Evolutionary conservation across 2,888 invertebrate species (phyloP), one percentile per base, ranked within the genome.

Genomic region (Oscheius onirici): DNA sequence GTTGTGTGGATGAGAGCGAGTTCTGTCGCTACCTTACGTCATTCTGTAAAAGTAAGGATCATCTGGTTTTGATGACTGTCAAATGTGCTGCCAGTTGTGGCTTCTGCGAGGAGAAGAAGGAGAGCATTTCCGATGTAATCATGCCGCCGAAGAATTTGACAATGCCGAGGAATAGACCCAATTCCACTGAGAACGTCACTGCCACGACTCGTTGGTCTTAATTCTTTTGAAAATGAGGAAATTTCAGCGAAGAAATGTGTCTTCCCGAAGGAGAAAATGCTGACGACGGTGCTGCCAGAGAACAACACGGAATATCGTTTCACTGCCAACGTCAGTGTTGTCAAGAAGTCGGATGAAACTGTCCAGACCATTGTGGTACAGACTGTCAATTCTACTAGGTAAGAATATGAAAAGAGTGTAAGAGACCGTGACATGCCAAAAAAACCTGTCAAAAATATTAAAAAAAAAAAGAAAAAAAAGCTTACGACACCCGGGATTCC

Each of bases 1-100:
- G 28, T 41, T 67, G 67, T 54, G 17, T 17, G 11, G 67, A 67
- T 54, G 34, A 55, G 24, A 67, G 67, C 41, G 51, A 52, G 20
- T 67, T 54, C 54, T 67, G 67, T 54, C 34, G 55, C 2, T 67
- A 41, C 43, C n/a, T 67, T 11, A 67, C 26, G 15, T 15, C 55
- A 0, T 44, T 67, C 26, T 67, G 67, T 55, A 54, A n/a, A 13
- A 55, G 55, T 15, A n/a, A 22, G n/a, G 67, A 51, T 34, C 24
- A 49, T 24, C 46, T 11, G 17, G 17, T 41, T 15, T 8, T 41
- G 41, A 58, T 85, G 77, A 86, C 78, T 10, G 83, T 81, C 75
- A 85, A 85, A 75, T 86, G 86, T 1, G 86, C 84, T 11, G 86
- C 84, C 26, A 86, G 84, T 61, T 86, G 86, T 49, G 63, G 63